These are phyloP conservation scores for Phrixothrix hirtus DNA, from an alignment of 2,888 invertebrate genomes.

Conservation along the genomic window DNA sequence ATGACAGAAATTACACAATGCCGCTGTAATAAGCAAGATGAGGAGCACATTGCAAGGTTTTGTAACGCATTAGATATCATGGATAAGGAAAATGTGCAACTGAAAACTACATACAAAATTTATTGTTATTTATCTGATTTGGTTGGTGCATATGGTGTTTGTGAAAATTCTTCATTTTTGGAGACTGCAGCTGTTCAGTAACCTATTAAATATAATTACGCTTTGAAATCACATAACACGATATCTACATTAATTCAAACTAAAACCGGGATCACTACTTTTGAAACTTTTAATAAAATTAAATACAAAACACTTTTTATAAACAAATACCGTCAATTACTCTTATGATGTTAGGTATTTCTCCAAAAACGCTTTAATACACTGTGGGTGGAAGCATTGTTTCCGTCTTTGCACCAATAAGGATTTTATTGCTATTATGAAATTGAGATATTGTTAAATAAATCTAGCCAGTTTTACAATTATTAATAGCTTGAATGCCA, in stretches of 20 bases:
- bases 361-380: too few relatives aligned
- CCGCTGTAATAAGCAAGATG: conserved; percentile 50
- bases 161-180: not conserved
- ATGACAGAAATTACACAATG: conserved; percentile 51
- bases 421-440: too few relatives aligned
- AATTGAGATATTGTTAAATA: too few relatives aligned
- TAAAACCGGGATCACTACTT: not conserved
- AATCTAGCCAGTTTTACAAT: too few relatives aligned
- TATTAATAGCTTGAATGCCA: too few relatives aligned
- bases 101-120: conserved; percentile 32
- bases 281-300: too few relatives aligned
- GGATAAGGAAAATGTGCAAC: conserved; percentile 48
- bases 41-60: conserved; percentile 49
- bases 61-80: conserved; percentile 43
- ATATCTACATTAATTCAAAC: not conserved
- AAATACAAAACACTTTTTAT: too few relatives aligned
- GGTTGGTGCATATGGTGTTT: conserved; percentile 7
- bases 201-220: not conserved
- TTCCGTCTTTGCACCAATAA: too few relatives aligned
- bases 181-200: not conserved
- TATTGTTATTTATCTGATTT: conserved; percentile 29
- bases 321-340: too few relatives aligned
- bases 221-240: not conserved
- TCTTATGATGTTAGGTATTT: too few relatives aligned
- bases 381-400: too few relatives aligned